A percentile compares a stretch with the other conserved stretches of the same genome.
These are phyloP conservation scores for Scarus forsteni DNA, from an alignment of 2,797 vertebrate species.

Conservation along the genomic window DNA sequence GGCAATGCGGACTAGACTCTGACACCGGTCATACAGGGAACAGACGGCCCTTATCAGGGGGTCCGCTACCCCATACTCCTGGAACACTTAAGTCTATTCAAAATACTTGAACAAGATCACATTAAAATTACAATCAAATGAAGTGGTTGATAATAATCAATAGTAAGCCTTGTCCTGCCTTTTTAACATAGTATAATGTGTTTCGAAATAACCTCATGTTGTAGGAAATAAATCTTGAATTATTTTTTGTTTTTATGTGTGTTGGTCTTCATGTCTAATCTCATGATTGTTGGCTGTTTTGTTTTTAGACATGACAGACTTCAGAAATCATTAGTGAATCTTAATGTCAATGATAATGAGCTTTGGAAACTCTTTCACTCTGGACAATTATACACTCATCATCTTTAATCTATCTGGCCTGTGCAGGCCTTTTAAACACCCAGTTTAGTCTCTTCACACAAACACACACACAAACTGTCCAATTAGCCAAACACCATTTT, in stretches of 20 bases:
- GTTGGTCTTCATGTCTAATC: conserved; percentile 41
- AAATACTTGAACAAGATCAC: neutral
- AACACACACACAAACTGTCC: conserved; percentile 41
- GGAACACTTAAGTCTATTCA: too few relatives aligned
- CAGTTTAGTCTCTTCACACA: conserved; percentile 13
- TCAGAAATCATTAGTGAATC: conserved; percentile 62
- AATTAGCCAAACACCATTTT: conserved; percentile 72
- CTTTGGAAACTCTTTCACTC: conserved; percentile 63
- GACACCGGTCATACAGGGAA: too few relatives aligned
- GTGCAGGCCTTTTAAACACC: conserved; percentile 34
- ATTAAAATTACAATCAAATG: conserved; percentile 1
- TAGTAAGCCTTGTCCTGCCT: conserved; percentile 3
- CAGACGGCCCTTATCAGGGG: too few relatives aligned
- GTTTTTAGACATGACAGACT: conserved; percentile 49
- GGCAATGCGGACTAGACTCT: too few relatives aligned
- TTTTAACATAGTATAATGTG: conserved; percentile 27
- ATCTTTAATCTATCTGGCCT: conserved; percentile 68
- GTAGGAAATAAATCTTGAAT: conserved; percentile 23
- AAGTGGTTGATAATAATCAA: conserved; percentile 23
- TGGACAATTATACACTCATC: conserved; percentile 69
- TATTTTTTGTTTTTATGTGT: conserved; percentile 7
- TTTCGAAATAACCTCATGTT: conserved; percentile 23
- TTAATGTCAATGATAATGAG: conserved; percentile 74
- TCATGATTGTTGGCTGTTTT: conserved; percentile 60
- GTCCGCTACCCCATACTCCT: too few relatives aligned